Conservation (phyloP, 2,888 invertebrate species). For the Synanthedon vespiformis region DNA sequence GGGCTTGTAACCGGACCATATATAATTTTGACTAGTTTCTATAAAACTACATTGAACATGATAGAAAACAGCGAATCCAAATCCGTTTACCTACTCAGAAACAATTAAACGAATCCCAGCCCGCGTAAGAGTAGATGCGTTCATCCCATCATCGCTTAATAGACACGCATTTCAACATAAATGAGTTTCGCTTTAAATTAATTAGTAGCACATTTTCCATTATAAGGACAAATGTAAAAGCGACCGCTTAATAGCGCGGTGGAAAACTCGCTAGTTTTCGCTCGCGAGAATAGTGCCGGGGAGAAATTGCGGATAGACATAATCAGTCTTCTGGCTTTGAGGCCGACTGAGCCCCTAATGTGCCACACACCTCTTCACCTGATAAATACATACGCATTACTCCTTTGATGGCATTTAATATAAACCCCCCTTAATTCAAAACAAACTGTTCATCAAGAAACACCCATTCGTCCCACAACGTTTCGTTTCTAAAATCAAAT, state of each 20-base stretch:
- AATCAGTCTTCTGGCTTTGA: constrained; percentile 72
- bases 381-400: constrained; percentile 55
- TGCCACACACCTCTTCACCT: constrained; percentile 56
- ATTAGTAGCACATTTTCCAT: constrained; percentile 71
- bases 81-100: constrained; percentile 35
- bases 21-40: constrained; percentile 49
- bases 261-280: constrained; percentile 71
- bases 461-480: too few relatives aligned
- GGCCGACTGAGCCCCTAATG: constrained; percentile 63
- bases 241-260: constrained; percentile 70
- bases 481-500: too few relatives aligned
- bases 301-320: constrained; percentile 71
- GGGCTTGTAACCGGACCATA: constrained; percentile 64
- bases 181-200: constrained; percentile 70
- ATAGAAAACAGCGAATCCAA: constrained; percentile 31
- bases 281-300: constrained; percentile 66
- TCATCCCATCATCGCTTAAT: constrained; percentile 64
- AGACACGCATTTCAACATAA: constrained; percentile 69
- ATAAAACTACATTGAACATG: constrained; percentile 13
- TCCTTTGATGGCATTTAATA: constrained; percentile 30
- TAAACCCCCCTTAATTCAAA: constrained; percentile 12
- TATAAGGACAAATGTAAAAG: constrained; percentile 71
- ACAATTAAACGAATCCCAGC: constrained; percentile 42
- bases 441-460: too few relatives aligned
- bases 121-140: constrained; percentile 38